Percentiles rank a stretch among this genome's conserved stretches.
These are phyloP conservation scores for Synchiropus splendidus DNA, from an alignment of 2,113 vertebrate species.

Conservation along the genomic window DNA sequence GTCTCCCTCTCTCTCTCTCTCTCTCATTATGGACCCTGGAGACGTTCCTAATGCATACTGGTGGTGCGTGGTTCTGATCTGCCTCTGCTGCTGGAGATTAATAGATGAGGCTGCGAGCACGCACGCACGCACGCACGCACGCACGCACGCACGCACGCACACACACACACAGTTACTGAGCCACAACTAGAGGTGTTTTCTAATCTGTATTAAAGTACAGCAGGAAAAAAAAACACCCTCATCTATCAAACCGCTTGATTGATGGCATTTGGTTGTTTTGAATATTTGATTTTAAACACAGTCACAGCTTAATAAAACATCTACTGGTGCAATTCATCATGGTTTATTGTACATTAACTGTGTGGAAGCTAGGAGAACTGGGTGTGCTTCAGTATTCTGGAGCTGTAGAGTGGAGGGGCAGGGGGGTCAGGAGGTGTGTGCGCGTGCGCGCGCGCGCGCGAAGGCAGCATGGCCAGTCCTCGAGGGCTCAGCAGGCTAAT, in stretches of 20 bases:
- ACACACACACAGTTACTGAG: constrained; percentile 1
- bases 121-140: constrained; percentile 12
- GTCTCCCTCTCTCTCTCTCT: constrained; percentile 19
- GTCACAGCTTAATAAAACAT: constrained; percentile 24
- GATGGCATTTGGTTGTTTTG: constrained; percentile 1
- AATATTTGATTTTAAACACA: constrained; percentile 26
- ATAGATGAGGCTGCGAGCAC: constrained; percentile 8
- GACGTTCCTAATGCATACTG: constrained; percentile 62
- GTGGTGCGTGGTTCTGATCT: constrained; percentile 52
- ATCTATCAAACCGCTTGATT: constrained; percentile 3
- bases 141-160: constrained; percentile 6
- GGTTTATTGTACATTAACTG: constrained; percentile 33
- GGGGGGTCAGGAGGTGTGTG: constrained; percentile 38
- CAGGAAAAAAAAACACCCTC: neutral
- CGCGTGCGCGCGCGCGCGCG: constrained; percentile 16
- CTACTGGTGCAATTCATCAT: constrained; percentile 42
- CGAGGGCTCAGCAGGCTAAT: constrained; percentile 97
- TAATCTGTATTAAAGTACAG: constrained; percentile 29
- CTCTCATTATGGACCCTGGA: constrained; percentile 38
- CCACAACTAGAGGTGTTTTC: too few species aligned
- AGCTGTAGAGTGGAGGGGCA: constrained; percentile 41
- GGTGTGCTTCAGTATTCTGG: constrained; percentile 47
- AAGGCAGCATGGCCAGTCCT: constrained; percentile 87
- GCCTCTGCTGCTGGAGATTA: constrained; percentile 44
- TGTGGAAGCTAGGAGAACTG: constrained; percentile 10